phyloP scores from a whole-genome alignment of 2,888 invertebrate genomes.

The Harpalus rubripes region DNA sequence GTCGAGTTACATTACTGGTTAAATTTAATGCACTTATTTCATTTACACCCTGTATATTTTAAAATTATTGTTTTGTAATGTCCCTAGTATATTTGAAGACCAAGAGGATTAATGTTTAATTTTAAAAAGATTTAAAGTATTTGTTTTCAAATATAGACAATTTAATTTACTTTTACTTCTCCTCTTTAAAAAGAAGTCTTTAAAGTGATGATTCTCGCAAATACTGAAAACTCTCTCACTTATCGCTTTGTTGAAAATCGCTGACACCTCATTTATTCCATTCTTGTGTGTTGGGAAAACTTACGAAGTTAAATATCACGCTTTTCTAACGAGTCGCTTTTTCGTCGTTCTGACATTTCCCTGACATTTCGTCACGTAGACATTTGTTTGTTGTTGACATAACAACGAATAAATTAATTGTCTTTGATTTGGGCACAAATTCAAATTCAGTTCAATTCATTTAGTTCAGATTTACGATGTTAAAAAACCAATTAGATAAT shows the following conservation, averaged over 20 bases:
- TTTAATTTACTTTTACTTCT: too few relatives aligned
- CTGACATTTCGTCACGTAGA: constrained; percentile 21
- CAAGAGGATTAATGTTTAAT: too few relatives aligned
- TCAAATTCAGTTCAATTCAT: not conserved
- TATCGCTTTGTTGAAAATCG: constrained; percentile 46
- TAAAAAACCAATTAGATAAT: constrained; percentile 34
- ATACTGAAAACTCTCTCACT: constrained; percentile 26
- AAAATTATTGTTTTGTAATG: too few relatives aligned
- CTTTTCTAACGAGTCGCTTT: constrained; percentile 27
- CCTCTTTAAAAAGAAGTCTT: constrained; percentile 7
- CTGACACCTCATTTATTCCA: constrained; percentile 54
- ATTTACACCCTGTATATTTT: too few relatives aligned
- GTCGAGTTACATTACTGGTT: too few relatives aligned
- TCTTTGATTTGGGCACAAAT: not conserved
- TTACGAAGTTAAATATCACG: constrained; percentile 38
- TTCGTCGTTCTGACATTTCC: constrained; percentile 6
- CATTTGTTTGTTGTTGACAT: constrained; percentile 2
- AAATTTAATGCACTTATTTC: too few relatives aligned
- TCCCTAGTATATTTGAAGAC: too few relatives aligned
- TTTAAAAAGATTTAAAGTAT: too few relatives aligned
- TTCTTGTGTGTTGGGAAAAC: constrained; percentile 27
- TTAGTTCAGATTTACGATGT: constrained; percentile 3
- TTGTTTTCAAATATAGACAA: not conserved
- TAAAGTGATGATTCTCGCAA: constrained; percentile 32
- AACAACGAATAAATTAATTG: not conserved